These are phyloP conservation scores for Flexamia atlantica DNA, from an alignment of 2,888 invertebrate species.

Conservation along the genomic window DNA sequence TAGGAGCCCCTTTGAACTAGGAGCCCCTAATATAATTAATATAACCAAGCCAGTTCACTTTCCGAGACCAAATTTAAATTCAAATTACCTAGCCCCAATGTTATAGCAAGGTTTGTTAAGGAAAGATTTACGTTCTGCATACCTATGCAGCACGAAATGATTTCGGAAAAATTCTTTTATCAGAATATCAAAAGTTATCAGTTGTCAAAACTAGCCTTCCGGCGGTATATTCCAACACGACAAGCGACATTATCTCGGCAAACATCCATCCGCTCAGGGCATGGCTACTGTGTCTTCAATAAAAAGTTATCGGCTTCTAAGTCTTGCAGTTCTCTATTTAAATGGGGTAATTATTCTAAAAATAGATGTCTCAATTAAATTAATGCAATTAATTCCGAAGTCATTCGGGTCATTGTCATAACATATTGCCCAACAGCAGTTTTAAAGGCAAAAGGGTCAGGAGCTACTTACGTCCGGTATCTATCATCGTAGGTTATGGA, in stretches of 20 bases:
- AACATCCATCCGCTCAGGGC: not conserved
- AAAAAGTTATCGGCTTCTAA: slow-evolving; percentile 2
- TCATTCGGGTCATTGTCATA: not conserved
- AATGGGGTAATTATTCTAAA: not conserved
- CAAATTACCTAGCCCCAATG: too few species aligned
- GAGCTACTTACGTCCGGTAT: not conserved
- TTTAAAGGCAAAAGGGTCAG: not conserved
- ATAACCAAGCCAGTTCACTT: too few species aligned
- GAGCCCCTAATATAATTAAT: too few species aligned
- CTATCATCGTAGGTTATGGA: not conserved
- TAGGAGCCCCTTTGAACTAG: too few species aligned
- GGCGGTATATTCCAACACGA: not conserved
- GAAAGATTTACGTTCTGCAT: too few species aligned
- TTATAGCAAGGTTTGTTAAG: too few species aligned
- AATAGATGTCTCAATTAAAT: not conserved
- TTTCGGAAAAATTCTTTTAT: too few species aligned
- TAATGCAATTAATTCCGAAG: not conserved
- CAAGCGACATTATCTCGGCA: not conserved
- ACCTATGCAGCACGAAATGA: too few species aligned
- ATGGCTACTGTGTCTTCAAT: not conserved
- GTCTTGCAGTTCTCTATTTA: not conserved
- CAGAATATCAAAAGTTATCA: too few species aligned
- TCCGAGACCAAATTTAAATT: too few species aligned
- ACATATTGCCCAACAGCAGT: not conserved
- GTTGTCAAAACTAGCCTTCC: too few species aligned